Evolutionary conservation across 1,140 invertebrate species (phyloP).

Genomic region (Drosophila bifasciata): DNA sequence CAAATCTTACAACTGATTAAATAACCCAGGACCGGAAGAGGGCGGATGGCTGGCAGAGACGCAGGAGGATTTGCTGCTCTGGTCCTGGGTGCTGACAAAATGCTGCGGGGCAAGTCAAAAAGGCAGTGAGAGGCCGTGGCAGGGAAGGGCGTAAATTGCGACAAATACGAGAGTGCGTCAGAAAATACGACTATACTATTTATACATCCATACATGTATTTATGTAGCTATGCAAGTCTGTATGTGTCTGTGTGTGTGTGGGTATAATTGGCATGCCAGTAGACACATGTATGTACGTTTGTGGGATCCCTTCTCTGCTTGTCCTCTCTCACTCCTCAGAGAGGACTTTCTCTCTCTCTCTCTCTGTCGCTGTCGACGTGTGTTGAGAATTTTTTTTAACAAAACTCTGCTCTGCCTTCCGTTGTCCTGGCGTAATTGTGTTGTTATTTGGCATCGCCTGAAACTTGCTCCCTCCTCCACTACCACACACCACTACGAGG

Average conservation of each 20-base stretch:
- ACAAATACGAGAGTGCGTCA: slow-evolving; percentile 47
- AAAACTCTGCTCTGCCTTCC: slow-evolving; percentile 39
- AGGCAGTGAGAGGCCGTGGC: slow-evolving; percentile 49
- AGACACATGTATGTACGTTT: slow-evolving; percentile 56
- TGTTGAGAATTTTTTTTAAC: slow-evolving; percentile 66
- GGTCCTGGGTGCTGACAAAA: slow-evolving; percentile 12
- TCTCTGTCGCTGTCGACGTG: slow-evolving; percentile 10
- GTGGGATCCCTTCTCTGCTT: slow-evolving; percentile 6
- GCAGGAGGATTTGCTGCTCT: not conserved
- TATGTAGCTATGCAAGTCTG: too few relatives aligned
- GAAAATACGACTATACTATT: not conserved
- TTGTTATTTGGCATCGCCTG: slow-evolving; percentile 61
- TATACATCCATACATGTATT: not conserved
- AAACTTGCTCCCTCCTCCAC: not conserved
- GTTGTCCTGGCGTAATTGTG: slow-evolving; percentile 63
- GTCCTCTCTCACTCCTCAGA: not conserved
- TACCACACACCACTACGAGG: not conserved
- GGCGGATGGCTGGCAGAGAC: not conserved
- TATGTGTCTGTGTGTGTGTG: slow-evolving; percentile 5
- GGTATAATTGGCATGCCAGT: slow-evolving; percentile 65
- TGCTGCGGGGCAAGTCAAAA: slow-evolving; percentile 68
- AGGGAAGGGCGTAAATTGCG: slow-evolving; percentile 64
- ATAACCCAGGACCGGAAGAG: slow-evolving; percentile 59
- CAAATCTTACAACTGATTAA: slow-evolving; percentile 82
- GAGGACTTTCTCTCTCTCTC: not conserved